A percentile compares a stretch with the other conserved stretches of the same genome.
Evolutionary conservation across 2,797 vertebrate genomes (phyloP).

Genomic region (Takifugu rubripes): DNA sequence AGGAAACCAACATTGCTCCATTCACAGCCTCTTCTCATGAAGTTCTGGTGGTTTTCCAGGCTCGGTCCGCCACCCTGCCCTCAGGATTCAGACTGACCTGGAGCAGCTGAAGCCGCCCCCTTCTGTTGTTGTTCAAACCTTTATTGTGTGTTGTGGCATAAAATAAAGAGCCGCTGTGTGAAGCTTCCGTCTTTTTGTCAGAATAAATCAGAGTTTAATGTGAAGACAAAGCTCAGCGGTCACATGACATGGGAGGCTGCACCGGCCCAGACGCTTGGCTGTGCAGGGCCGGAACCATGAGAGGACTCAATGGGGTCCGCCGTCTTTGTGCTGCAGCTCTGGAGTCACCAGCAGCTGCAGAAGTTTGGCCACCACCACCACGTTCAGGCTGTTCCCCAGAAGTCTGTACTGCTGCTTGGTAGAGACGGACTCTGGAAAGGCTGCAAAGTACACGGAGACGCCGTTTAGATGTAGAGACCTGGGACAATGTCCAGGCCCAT

Average conservation of each 20-base stretch:
- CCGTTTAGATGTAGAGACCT: too few species aligned
- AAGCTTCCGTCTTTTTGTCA: background rate
- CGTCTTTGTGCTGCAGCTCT: background rate
- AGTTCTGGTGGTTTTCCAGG: slow-evolving; percentile 83
- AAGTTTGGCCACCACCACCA: slow-evolving; percentile 82
- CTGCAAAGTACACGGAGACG: slow-evolving; percentile 64
- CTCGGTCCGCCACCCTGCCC: slow-evolving; percentile 68
- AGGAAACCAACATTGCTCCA: slow-evolving; percentile 84
- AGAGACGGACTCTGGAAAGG: slow-evolving; percentile 81
- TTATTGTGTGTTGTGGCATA: background rate
- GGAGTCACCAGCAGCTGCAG: slow-evolving; percentile 76
- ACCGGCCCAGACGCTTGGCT: too few species aligned
- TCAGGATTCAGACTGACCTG: slow-evolving; percentile 88
- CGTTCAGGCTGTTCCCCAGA: slow-evolving; percentile 93
- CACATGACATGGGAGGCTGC: too few species aligned
- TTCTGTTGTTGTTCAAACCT: background rate
- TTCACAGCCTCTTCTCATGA: slow-evolving; percentile 82
- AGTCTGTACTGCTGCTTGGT: slow-evolving; percentile 84
- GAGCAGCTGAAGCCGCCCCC: slow-evolving; percentile 75
- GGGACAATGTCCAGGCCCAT: too few species aligned
- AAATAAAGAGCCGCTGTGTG: background rate
- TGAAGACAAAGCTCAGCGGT: too few species aligned
- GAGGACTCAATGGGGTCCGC: too few species aligned
- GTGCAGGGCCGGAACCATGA: too few species aligned
- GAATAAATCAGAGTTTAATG: too few species aligned